Conservation (phyloP, 2,888 invertebrate genomes). For the Pyrrhosoma nymphula region DNA sequence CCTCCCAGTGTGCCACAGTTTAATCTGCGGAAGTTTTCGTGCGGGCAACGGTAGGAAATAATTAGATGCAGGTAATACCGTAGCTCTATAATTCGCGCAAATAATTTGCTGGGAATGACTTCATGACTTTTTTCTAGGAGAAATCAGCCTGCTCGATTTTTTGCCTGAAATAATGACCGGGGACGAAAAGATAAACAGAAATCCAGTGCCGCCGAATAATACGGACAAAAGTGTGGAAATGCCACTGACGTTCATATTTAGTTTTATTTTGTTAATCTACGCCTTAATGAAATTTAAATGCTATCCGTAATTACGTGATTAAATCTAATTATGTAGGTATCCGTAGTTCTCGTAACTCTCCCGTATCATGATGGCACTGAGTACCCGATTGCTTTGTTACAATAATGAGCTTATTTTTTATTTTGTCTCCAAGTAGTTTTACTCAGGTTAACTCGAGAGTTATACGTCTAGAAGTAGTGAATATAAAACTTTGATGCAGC, state of each 20-base stretch:
- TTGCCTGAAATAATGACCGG: neutral
- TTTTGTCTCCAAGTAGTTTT: too few species aligned
- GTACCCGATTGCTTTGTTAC: too few species aligned
- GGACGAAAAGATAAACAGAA: neutral
- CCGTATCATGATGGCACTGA: too few species aligned
- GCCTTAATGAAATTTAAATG: neutral
- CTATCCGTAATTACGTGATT: neutral
- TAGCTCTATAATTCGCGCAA: neutral
- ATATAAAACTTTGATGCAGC: too few species aligned
- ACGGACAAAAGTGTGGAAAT: neutral
- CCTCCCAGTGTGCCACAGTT: neutral
- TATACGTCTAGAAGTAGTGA: too few species aligned
- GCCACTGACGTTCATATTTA: neutral
- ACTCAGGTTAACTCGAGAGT: too few species aligned
- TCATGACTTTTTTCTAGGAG: neutral
- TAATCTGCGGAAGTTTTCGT: slow-evolving; percentile 5
- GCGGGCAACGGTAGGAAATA: neutral
- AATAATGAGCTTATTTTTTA: too few species aligned
- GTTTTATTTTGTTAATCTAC: neutral
- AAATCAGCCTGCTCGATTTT: neutral
- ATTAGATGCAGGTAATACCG: slow-evolving; percentile 21
- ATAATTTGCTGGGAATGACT: neutral
- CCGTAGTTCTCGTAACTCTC: too few species aligned
- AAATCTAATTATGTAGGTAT: too few species aligned
- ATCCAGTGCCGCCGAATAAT: neutral